Base-by-base conservation (phyloP, 2,797 vertebrate species). In the Chelonia mydas region DNA sequence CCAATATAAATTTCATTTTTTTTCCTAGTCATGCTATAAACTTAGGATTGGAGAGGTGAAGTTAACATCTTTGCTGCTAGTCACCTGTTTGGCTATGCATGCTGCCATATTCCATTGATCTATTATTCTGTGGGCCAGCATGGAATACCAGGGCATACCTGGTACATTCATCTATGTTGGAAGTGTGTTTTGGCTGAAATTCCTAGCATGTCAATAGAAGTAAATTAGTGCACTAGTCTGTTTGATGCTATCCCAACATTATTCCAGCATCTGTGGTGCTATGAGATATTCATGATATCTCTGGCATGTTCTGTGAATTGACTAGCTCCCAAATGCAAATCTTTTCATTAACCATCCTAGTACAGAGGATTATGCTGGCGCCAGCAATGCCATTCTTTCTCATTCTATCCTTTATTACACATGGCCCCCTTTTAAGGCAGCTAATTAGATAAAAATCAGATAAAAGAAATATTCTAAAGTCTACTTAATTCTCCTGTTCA, bases 401-500 rank as follows among this genome's bases (percentile, higher is more conserved):
- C 78, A 45, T 54, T 37, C 27, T 28, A 78, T 54, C 55, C 10
- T 49, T 51, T 90, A 77, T 84, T 51, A 84, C 33, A 83, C 50
- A 72, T 87, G 86, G 76, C 84, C 5, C 27, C 25, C 79, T 90
- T 59, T 79, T 74, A 92, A 76, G 72, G 78, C 68, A 86, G 65
- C 79, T 76, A 55, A 87, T 37, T 83, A 65, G 47, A 41, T 51
- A 27, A n/a, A 23, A 87, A 37, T 31, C 65, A 83, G 85, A 88
- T 57, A 76, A 74, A 81, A 81, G 68, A 54, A 86, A 12, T 37
- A 11, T 27, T 88, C 41, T 49, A 16, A 88, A 82, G 11, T 72
- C 49, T 91, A 78, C 85, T 95, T 81, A 90, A 51, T n/a, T 72
- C 33, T 72, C 91, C 74, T 33, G 11, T 88, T 94, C 37, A 72